Evolutionary conservation across 2,888 invertebrate genomes (phyloP).

Genomic region (Parnassius glacialis): DNA sequence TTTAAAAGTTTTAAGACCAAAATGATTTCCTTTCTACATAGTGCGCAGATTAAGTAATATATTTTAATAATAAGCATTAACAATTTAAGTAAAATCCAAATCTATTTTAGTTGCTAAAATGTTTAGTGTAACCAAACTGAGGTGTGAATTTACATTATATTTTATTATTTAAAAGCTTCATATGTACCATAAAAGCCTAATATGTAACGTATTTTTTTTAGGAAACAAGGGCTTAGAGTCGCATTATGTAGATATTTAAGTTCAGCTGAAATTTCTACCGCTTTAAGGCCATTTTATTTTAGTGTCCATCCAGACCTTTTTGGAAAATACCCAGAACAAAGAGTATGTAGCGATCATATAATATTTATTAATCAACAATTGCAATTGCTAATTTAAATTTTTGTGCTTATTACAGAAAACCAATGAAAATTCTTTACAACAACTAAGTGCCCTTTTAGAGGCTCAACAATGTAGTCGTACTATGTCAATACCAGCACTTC

Average conservation of each 20-base stretch:
- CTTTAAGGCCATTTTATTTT: conserved; percentile 96
- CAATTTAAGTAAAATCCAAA: conserved; percentile 2
- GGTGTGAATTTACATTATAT: conserved; percentile 41
- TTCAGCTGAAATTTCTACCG: conserved; percentile 92
- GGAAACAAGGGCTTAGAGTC: conserved; percentile 46
- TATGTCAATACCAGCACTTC: conserved; percentile 82
- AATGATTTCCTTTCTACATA: conserved; percentile 26
- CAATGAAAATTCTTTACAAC: conserved; percentile 95
- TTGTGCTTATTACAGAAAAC: conserved; percentile 81
- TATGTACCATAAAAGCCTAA: too few relatives aligned
- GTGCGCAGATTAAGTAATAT: conserved; percentile 39
- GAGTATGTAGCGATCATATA: conserved; percentile 76
- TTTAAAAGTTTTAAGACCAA: conserved; percentile 10
- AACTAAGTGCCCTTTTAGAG: conserved; percentile 91
- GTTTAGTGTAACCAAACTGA: conserved; percentile 68
- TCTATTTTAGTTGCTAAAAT: conserved; percentile 43
- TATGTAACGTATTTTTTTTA: conserved; percentile 28
- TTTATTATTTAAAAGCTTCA: background rate
- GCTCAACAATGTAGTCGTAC: conserved; percentile 85
- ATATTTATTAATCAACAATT: background rate
- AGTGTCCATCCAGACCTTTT: conserved; percentile 97
- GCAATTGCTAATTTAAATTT: background rate
- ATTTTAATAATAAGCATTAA: conserved; percentile 11
- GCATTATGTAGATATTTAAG: conserved; percentile 77
- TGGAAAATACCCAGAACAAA: conserved; percentile 93